Percentiles rank a stretch among this genome's conserved stretches.
Conservation (phyloP, 2,797 vertebrate species). For the Brachymystax lenok region DNA sequence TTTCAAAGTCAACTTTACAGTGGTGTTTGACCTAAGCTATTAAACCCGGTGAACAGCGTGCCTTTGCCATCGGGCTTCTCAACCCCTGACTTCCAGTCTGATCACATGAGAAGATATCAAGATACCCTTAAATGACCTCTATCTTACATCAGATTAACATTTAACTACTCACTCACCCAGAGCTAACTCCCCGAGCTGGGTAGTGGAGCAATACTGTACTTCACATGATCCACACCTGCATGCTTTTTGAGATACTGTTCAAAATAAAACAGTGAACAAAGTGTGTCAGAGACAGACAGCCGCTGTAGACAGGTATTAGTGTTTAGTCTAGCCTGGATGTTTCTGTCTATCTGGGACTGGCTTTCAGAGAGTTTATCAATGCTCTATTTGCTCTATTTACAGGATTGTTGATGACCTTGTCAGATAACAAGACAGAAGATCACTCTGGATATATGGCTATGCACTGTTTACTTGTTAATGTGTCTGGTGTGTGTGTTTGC, state of each 20-base stretch:
- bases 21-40: constrained; percentile 1
- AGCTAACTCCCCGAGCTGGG: background rate
- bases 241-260: background rate
- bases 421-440: background rate
- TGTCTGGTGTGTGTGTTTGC: background rate
- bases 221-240: background rate
- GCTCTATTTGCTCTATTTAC: background rate
- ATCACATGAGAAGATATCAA: too few species aligned
- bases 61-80: too few species aligned
- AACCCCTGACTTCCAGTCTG: too few species aligned
- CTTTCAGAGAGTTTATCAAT: background rate
- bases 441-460: background rate
- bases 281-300: background rate
- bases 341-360: background rate
- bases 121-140: too few species aligned
- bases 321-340: background rate
- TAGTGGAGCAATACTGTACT: background rate
- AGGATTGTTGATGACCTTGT: background rate
- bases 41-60: too few species aligned
- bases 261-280: background rate
- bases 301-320: background rate
- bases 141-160: background rate
- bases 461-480: background rate
- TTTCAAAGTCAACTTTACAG: background rate
- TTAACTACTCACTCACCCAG: background rate